These are phyloP conservation scores for Rhodophaea formosa DNA, from an alignment of 2,888 invertebrate genomes.

Conservation along the genomic window DNA sequence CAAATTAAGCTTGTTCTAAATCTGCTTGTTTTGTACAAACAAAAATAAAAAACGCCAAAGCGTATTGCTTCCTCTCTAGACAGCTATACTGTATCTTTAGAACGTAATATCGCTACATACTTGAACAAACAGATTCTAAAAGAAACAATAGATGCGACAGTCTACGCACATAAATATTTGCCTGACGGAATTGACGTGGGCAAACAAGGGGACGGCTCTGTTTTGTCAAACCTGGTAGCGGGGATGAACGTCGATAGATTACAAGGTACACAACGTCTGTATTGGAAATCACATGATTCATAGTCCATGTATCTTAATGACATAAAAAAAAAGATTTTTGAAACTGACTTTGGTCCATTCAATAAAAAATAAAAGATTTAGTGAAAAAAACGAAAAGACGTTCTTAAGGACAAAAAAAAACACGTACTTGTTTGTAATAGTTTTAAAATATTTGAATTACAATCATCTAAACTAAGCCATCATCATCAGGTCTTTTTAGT, in stretches of 20 bases:
- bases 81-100: not conserved
- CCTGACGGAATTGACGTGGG: not conserved
- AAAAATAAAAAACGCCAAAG: no score
- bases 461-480: no score
- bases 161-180: constrained; percentile 1
- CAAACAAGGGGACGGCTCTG: not conserved
- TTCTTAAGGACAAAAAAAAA: no score
- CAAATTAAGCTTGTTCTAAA: no score
- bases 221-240: not conserved
- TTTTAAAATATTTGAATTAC: no score
- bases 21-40: no score
- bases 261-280: not conserved
- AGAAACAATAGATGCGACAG: constrained; percentile 3
- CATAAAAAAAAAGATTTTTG: no score
- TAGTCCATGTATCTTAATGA: not conserved
- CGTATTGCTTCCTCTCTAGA: not conserved
- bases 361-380: no score
- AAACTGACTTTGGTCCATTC: no score
- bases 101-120: constrained; percentile 6
- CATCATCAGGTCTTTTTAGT: no score
- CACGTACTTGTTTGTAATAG: no score
- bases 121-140: constrained; percentile 4
- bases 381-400: no score
- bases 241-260: not conserved
- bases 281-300: not conserved